Percentiles rank a stretch among this genome's conserved stretches.
These are phyloP conservation scores for Andrena hattorfiana DNA, from an alignment of 2,888 invertebrate genomes.

Conservation along the genomic window DNA sequence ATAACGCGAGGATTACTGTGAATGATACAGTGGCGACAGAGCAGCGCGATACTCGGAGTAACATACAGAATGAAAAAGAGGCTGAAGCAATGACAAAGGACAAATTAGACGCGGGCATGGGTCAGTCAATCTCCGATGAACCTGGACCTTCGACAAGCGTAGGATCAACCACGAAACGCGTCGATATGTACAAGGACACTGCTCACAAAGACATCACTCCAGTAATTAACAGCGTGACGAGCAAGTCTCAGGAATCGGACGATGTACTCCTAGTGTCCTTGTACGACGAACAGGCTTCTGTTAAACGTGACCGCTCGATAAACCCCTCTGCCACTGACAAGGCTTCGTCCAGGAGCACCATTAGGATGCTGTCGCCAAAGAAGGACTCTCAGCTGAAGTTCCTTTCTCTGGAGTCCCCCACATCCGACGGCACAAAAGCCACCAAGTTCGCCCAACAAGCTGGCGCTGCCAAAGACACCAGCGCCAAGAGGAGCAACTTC, in stretches of 20 bases:
- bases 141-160: background rate
- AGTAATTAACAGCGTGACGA: background rate
- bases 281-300: background rate
- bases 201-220: background rate
- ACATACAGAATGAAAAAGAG: background rate
- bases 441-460: background rate
- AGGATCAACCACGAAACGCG: background rate
- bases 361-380: slow-evolving; percentile 65
- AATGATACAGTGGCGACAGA: background rate
- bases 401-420: slow-evolving; percentile 46
- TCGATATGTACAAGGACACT: background rate
- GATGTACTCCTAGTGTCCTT: slow-evolving; percentile 32
- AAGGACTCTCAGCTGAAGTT: slow-evolving; percentile 67
- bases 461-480: background rate
- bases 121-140: background rate
- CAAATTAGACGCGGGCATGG: background rate
- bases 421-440: background rate
- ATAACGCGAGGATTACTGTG: background rate
- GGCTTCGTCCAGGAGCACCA: background rate
- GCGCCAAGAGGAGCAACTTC: slow-evolving; percentile 11
- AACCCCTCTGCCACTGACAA: background rate
- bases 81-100: background rate
- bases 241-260: background rate
- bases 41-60: no score
- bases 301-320: background rate